Evolutionary conservation across 1,140 invertebrate species (phyloP).

Genomic region (Goniozus legneri): DNA sequence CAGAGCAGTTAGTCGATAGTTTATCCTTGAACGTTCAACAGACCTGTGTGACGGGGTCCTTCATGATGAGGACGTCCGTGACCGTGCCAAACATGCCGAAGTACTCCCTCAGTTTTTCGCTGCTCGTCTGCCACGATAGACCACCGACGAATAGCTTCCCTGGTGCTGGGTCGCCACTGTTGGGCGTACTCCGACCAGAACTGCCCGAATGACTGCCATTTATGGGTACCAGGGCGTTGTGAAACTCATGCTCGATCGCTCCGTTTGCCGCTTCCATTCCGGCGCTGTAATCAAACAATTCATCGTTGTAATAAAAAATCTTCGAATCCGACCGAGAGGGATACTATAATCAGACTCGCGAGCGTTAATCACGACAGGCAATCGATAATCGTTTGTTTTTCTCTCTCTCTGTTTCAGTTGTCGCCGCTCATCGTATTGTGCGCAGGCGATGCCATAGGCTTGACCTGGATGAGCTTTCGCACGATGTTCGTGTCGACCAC

Average conservation of each 20-base stretch:
- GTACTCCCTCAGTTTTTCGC: conserved; percentile 84
- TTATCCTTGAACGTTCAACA: conserved; percentile 31
- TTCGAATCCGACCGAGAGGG: no score
- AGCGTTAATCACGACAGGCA: no score
- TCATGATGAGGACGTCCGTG: conserved; percentile 91
- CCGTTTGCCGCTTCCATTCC: conserved; percentile 56
- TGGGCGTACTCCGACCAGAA: conserved; percentile 72
- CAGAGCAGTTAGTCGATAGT: conserved; percentile 14
- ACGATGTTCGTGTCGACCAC: conserved; percentile 35
- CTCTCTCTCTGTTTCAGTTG: conserved; percentile 34
- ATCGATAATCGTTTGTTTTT: no score
- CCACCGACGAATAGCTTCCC: conserved; percentile 89
- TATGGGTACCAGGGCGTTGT: conserved; percentile 59
- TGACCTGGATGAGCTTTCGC: conserved; percentile 25
- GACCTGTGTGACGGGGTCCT: conserved; percentile 91
- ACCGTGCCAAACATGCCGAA: conserved; percentile 89
- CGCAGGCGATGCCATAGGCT: conserved; percentile 6
- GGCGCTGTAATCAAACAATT: conserved; percentile 46
- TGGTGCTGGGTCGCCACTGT: conserved; percentile 71
- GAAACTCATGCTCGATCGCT: conserved; percentile 62
- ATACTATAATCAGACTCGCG: no score
- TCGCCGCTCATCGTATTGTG: conserved; percentile 35
- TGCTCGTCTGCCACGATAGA: conserved; percentile 87
- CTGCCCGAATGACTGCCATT: conserved; percentile 62
- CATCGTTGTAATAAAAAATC: no score